phyloP scores from a whole-genome alignment of 2,797 vertebrate genomes.

The Numenius phaeopus region DNA sequence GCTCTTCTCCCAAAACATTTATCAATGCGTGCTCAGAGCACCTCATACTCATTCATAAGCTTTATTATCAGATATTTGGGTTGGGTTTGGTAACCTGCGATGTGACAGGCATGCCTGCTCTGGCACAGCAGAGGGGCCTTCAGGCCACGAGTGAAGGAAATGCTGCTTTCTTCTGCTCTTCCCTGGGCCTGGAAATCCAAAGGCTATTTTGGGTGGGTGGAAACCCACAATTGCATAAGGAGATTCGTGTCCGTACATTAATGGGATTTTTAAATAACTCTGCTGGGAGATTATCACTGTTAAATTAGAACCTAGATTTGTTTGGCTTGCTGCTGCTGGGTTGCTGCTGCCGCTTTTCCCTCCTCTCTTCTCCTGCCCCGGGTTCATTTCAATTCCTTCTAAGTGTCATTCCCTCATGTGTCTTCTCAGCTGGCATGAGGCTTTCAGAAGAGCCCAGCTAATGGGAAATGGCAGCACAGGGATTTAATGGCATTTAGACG shows the following conservation, averaged over 20 bases:
- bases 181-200: not conserved
- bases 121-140: not conserved
- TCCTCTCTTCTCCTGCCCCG: not conserved
- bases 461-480: not conserved
- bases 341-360: not conserved
- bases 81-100: not conserved
- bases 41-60: not conserved
- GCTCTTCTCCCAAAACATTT: not conserved
- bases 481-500: conserved; percentile 11
- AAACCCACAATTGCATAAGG: not conserved
- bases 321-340: not conserved
- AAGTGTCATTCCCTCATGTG: not conserved
- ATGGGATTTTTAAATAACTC: not conserved
- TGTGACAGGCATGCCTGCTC: not conserved
- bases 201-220: not conserved
- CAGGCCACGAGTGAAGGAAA: not conserved
- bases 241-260: not conserved
- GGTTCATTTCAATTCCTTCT: not conserved
- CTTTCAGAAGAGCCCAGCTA: not conserved
- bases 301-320: not conserved
- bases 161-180: not conserved
- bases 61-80: not conserved
- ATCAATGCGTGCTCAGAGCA: not conserved
- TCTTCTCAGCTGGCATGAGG: not conserved
- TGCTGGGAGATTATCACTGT: not conserved